A percentile compares a stretch with the other conserved stretches of the same genome.
These are phyloP conservation scores for Holothuria leucospilota DNA, from an alignment of 53 echinoderm and acorn worm genomes.

Conservation along the genomic window DNA sequence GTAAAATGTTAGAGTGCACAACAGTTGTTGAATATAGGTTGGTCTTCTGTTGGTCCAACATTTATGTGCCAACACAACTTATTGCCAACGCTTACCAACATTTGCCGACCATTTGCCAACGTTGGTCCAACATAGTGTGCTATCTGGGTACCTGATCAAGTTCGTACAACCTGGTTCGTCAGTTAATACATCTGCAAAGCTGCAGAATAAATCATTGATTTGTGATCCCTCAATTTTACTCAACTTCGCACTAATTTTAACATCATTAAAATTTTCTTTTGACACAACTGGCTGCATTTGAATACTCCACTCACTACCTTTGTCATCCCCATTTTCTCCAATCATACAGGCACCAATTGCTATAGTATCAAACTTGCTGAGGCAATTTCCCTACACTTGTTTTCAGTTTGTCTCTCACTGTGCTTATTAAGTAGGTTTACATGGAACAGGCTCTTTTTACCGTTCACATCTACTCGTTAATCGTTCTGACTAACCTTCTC, in stretches of 20 bases:
- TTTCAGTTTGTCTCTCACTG: background rate
- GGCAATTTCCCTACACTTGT: no score
- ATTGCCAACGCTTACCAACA: no score
- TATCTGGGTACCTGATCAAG: slow-evolving; percentile 26
- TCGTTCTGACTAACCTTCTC: slow-evolving; percentile 55
- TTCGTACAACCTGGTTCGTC: slow-evolving; percentile 58
- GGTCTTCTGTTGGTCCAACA: no score
- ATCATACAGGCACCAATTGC: background rate
- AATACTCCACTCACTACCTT: background rate
- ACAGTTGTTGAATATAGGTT: no score
- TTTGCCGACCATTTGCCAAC: no score
- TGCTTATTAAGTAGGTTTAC: slow-evolving; percentile 62
- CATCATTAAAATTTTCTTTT: slow-evolving; percentile 48
- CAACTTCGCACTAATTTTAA: slow-evolving; percentile 44
- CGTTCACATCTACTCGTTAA: slow-evolving; percentile 53
- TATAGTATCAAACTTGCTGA: background rate
- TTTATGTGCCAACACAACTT: no score
- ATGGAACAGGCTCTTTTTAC: slow-evolving; percentile 58
- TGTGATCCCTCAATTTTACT: slow-evolving; percentile 10
- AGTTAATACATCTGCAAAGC: slow-evolving; percentile 54
- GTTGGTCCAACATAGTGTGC: no score
- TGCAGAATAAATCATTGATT: slow-evolving; percentile 27
- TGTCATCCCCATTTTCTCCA: background rate
- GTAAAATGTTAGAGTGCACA: no score
- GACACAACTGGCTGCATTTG: background rate